A percentile compares a stretch with the other conserved stretches of the same genome.
Evolutionary conservation across 2,797 vertebrate genomes (phyloP).

Genomic region (Sphenopsis melanotis): DNA sequence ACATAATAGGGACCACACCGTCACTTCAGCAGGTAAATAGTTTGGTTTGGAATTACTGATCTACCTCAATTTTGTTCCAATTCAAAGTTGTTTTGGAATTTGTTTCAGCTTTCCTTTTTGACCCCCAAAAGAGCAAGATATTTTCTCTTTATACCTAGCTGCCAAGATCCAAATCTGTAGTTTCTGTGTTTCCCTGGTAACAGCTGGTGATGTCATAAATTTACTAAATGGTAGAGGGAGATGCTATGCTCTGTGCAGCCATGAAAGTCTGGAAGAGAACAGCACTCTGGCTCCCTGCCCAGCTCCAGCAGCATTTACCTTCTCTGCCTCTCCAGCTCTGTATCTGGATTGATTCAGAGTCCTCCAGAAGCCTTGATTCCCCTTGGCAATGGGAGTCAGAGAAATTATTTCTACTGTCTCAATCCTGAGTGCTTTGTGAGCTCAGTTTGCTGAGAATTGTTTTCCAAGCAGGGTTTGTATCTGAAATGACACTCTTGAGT

Average conservation of each 20-base stretch:
- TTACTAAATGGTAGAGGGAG: conserved; percentile 8
- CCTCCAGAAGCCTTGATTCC: not conserved
- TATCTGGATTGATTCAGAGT: not conserved
- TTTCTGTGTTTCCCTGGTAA: conserved; percentile 49
- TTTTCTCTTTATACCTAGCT: conserved; percentile 1
- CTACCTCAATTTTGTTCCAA: not conserved
- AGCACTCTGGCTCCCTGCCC: not conserved
- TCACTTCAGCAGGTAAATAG: not conserved
- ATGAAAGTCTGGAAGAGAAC: not conserved
- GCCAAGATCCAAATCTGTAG: conserved; percentile 9
- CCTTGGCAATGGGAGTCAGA: not conserved
- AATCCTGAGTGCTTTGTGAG: not conserved
- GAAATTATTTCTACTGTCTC: not conserved
- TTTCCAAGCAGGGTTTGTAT: not conserved
- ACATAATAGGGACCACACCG: not conserved
- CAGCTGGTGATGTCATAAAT: conserved; percentile 5
- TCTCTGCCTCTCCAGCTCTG: not conserved
- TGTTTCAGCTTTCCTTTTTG: not conserved
- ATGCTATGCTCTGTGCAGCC: not conserved
- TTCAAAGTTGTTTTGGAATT: not conserved
- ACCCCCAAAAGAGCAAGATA: not conserved
- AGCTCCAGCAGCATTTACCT: not conserved
- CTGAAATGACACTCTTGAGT: not conserved
- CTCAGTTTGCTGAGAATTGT: not conserved
- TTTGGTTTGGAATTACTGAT: not conserved